Evolutionary conservation across 2,113 vertebrate genomes (phyloP), one percentile per base, ranked within the genome.

Genomic region (Agapornis roseicollis): DNA sequence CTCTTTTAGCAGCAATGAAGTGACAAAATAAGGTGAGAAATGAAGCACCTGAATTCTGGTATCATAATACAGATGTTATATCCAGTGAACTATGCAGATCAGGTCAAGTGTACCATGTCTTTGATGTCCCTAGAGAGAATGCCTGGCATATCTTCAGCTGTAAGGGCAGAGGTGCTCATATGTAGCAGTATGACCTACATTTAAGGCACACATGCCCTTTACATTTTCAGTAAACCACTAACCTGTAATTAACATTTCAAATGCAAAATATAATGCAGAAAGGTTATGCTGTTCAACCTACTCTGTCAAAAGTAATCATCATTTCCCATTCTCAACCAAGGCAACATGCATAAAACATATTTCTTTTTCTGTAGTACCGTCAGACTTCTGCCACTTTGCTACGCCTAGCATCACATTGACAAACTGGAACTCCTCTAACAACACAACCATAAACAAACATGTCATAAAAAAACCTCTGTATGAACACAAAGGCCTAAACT

Each of bases 201-300:
- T 85, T 42, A 77, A 74, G 50, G 77, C 28, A 47, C 76, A 90
- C 44, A 18, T 19, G 25, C 42, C 46, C 80, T 84, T 89, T 33
- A 55, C 79, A 35, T 93, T 77, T 78, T 35, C 60, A 85, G 89
- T 77, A 86, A 88, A 85, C 39, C 11, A 63, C 44, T 76, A 95
- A 94, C 85, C 66, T 69, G 35, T 70, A 94, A 90, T 93, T 89
- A 87, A 88, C 60, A 89, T 94, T 92, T 89, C 81, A 94, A 92
- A 94, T 88, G 87, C 61, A 86, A 94, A 89, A 28, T 33, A 37
- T 24, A 82, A 90, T 55, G 76, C 82, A 82, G 68, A 73, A 80
- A n/a, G 80, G 74, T 0, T 14, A 73, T 88, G 85, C 88, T 83
- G 58, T 52, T 94, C 93, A 77, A 55, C 85, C 68, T 39, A 55